Percentiles rank a stretch among this genome's conserved stretches.
Evolutionary conservation across 2,113 vertebrate genomes (phyloP).

Genomic region (Istiophorus platypterus): DNA sequence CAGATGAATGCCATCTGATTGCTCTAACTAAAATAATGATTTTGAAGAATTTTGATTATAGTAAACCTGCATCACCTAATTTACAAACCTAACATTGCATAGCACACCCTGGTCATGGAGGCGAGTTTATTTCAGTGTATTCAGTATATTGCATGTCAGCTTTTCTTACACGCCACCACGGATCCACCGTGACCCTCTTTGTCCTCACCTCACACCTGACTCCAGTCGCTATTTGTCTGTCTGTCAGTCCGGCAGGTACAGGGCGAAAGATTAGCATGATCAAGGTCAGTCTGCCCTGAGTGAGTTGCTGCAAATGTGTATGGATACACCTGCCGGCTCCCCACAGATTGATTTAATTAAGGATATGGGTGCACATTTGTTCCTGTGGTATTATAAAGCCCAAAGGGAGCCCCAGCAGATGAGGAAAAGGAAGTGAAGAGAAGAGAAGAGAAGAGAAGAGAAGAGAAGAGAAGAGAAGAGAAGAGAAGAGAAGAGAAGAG

Average conservation of each 20-base stretch:
- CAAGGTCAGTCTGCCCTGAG: conserved; percentile 77
- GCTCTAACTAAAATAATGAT: neutral
- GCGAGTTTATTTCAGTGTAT: conserved; percentile 42
- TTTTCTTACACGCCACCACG: conserved; percentile 16
- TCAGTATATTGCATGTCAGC: conserved; percentile 67
- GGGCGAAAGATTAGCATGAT: conserved; percentile 73
- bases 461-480: conserved; percentile 10
- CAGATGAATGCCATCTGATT: neutral
- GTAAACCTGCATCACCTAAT: neutral
- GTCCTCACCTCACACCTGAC: conserved; percentile 64
- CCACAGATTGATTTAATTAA: conserved; percentile 79
- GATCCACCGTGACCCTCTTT: conserved; percentile 64
- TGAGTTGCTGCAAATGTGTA: conserved; percentile 68
- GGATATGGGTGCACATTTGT: conserved; percentile 58
- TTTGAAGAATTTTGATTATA: neutral
- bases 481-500: conserved; percentile 12
- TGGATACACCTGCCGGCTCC: conserved; percentile 67
- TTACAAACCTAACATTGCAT: neutral
- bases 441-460: conserved; percentile 11
- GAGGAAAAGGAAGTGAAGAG: conserved; percentile 3
- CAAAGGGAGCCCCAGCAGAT: conserved; percentile 9
- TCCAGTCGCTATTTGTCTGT: conserved; percentile 50
- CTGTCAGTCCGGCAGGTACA: conserved; percentile 68
- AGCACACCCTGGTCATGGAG: conserved; percentile 22
- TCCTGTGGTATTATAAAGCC: conserved; percentile 45